Percentiles rank a stretch among this genome's conserved stretches.
These are phyloP conservation scores for Drosophila prolongata DNA, from an alignment of 2,888 invertebrate genomes.

Conservation along the genomic window DNA sequence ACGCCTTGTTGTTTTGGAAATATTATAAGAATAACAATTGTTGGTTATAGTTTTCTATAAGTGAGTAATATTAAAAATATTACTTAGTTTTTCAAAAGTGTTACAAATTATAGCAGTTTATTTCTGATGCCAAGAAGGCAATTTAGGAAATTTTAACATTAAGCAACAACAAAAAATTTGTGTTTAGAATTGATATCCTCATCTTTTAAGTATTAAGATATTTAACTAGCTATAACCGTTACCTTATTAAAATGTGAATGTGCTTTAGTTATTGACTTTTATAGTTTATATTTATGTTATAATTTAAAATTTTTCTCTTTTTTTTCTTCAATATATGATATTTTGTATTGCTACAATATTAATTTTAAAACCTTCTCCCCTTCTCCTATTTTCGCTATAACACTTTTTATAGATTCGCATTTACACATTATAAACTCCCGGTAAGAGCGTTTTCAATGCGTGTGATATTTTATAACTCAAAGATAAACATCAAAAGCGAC, in stretches of 20 bases:
- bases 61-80: background rate
- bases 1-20: constrained; percentile 14
- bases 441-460: constrained; percentile 19
- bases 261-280: too few species aligned
- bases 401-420: constrained; percentile 10
- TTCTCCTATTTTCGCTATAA: background rate
- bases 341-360: background rate
- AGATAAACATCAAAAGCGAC: constrained; percentile 75
- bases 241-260: too few species aligned
- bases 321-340: background rate
- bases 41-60: background rate
- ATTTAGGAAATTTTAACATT: too few species aligned
- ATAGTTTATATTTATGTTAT: too few species aligned
- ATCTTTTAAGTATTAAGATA: too few species aligned
- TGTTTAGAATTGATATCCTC: too few species aligned
- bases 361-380: too few species aligned
- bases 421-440: constrained; percentile 50
- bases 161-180: too few species aligned
- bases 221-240: too few species aligned
- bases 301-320: too few species aligned
- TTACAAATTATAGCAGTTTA: too few species aligned
- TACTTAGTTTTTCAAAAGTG: background rate
- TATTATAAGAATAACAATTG: background rate
- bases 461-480: constrained; percentile 53
- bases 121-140: too few species aligned